These are phyloP conservation scores for Dryomyza anilis DNA, from an alignment of 2,888 invertebrate species.

Conservation along the genomic window DNA sequence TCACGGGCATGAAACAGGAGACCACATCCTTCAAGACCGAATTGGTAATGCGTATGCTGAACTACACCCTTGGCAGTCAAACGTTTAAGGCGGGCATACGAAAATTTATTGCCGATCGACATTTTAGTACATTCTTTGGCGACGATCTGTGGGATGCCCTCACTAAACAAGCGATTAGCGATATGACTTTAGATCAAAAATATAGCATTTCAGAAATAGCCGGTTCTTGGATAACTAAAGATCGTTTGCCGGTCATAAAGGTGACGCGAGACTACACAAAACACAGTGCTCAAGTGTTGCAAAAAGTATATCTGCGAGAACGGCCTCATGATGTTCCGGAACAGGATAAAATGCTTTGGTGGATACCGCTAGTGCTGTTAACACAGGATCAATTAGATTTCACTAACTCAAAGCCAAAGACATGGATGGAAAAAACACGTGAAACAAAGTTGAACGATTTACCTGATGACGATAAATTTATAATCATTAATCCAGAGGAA, in stretches of 20 bases:
- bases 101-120: constrained; percentile 70
- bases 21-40: constrained; percentile 77
- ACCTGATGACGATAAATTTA: constrained; percentile 68
- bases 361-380: constrained; percentile 72
- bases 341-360: constrained; percentile 74
- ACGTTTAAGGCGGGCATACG: constrained; percentile 77
- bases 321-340: constrained; percentile 75
- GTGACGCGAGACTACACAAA: constrained; percentile 72
- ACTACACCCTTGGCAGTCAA: constrained; percentile 78
- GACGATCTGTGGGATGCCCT: constrained; percentile 81
- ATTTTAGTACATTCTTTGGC: constrained; percentile 76
- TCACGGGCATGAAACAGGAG: constrained; percentile 74
- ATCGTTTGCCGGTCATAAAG: constrained; percentile 76
- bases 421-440: constrained; percentile 70
- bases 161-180: constrained; percentile 70
- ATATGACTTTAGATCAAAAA: constrained; percentile 64
- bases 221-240: constrained; percentile 81
- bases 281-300: constrained; percentile 66
- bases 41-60: constrained; percentile 86
- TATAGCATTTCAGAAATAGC: constrained; percentile 74
- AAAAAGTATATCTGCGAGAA: constrained; percentile 74
- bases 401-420: constrained; percentile 64
- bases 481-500: constrained; percentile 83
- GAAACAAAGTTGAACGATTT: constrained; percentile 65
- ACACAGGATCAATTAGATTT: constrained; percentile 68